Conservation (phyloP, 2,797 vertebrate genomes). For the Sebastes dallii region DNA sequence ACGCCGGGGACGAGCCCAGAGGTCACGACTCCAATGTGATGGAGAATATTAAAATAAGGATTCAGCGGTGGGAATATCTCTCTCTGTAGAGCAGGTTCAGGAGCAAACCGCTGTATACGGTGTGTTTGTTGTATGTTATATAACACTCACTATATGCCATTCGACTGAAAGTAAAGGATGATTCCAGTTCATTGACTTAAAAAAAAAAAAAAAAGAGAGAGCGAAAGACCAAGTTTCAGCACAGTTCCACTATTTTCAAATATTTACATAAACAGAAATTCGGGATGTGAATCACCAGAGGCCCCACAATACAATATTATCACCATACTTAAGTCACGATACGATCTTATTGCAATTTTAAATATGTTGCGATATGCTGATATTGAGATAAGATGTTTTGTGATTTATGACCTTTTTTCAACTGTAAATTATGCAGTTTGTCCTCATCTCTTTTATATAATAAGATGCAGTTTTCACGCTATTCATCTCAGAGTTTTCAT, state of each 20-base stretch:
- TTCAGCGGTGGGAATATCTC: background rate
- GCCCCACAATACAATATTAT: no score
- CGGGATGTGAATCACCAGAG: no score
- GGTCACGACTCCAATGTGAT: constrained; percentile 42
- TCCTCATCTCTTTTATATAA: no score
- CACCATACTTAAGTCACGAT: no score
- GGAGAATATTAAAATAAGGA: constrained; percentile 34
- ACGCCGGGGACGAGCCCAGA: constrained; percentile 15
- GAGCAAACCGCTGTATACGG: constrained; percentile 22
- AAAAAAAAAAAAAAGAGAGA: background rate
- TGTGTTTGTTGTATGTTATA: constrained; percentile 54
- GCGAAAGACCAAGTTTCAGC: background rate
- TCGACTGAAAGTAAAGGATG: constrained; percentile 58
- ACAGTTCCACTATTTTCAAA: constrained; percentile 4
- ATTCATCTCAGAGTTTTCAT: no score
- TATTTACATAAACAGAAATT: background rate
- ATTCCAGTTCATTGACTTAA: constrained; percentile 58
- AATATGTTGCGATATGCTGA: no score
- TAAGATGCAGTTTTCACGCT: no score
- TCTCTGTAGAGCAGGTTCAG: constrained; percentile 6
- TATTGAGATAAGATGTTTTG: no score
- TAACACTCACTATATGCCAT: constrained; percentile 50
- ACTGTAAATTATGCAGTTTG: no score
- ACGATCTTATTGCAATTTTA: no score
- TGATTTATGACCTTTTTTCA: no score